Conservation (phyloP, 2,113 vertebrate species). For the Festucalex cinctus region DNA sequence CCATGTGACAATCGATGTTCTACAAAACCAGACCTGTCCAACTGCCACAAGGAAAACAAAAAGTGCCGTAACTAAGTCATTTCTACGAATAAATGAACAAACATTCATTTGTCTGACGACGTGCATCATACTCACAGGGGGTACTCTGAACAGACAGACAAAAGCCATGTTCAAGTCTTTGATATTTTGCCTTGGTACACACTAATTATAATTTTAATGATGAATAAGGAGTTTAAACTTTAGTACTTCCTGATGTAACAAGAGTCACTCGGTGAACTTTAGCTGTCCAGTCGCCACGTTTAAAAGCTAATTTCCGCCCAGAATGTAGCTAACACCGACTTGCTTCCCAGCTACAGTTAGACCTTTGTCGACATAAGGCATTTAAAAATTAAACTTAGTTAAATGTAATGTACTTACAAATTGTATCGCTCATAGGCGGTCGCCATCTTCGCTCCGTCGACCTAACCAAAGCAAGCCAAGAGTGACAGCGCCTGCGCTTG, state of each 20-base stretch:
- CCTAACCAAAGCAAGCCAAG: conserved; percentile 64
- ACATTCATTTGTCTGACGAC: background rate
- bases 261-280: conserved; percentile 47
- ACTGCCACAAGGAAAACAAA: background rate
- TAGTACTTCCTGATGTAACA: conserved; percentile 25
- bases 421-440: conserved; percentile 76
- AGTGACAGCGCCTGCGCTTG: conserved; percentile 14
- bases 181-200: background rate
- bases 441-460: conserved; percentile 74
- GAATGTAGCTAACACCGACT: too few species aligned
- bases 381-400: background rate
- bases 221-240: conserved; percentile 27
- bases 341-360: background rate
- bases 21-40: background rate
- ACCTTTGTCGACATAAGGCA: background rate
- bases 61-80: background rate
- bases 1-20: background rate
- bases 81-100: background rate
- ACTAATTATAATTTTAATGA: conserved; percentile 12
- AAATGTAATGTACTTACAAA: conserved; percentile 69
- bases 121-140: background rate
- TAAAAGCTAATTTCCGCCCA: background rate
- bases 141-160: background rate
- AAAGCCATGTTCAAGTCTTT: background rate
- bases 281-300: conserved; percentile 26